A percentile compares a stretch with the other conserved stretches of the same genome.
Evolutionary conservation across 35 echinoderm and acorn worm genomes (phyloP).

Genomic region (Apostichopus parvimensis): DNA sequence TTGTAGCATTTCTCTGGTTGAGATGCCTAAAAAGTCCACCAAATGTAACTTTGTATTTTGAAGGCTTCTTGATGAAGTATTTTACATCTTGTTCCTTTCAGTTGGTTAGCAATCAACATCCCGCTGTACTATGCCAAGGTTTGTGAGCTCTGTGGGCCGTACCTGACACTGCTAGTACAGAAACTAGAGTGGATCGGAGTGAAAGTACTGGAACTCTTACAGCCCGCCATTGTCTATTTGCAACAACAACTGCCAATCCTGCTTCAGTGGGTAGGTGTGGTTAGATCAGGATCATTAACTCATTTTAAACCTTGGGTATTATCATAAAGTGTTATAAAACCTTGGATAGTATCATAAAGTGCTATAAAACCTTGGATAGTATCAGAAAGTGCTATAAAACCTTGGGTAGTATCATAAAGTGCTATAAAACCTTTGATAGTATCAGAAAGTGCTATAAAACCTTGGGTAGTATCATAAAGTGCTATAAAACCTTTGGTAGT

Average conservation of each 20-base stretch:
- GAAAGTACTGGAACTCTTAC: conserved; percentile 56
- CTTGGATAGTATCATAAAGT: too few relatives aligned
- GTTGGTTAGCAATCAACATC: conserved; percentile 72
- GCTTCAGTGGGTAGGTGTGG: conserved; percentile 79
- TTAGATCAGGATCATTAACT: too few relatives aligned
- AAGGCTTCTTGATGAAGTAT: conserved; percentile 23
- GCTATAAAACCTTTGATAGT: neutral
- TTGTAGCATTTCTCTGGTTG: neutral
- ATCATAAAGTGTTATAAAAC: too few relatives aligned
- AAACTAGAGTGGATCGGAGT: conserved; percentile 60
- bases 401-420: too few relatives aligned
- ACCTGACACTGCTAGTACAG: conserved; percentile 67
- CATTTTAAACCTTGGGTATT: too few relatives aligned
- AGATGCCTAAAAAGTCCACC: conserved; percentile 6
- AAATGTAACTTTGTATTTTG: conserved; percentile 15
- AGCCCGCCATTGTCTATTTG: conserved; percentile 65
- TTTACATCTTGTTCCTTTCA: conserved; percentile 46
- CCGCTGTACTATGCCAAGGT: conserved; percentile 82
- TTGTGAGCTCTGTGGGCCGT: conserved; percentile 86
- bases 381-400: too few relatives aligned
- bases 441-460: too few relatives aligned
- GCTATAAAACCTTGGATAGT: too few relatives aligned
- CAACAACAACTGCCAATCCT: conserved; percentile 63
- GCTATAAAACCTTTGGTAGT: too few relatives aligned
- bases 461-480: too few relatives aligned